phyloP scores from a whole-genome alignment of 2,113 vertebrate genomes.

The Lathamus discolor region DNA sequence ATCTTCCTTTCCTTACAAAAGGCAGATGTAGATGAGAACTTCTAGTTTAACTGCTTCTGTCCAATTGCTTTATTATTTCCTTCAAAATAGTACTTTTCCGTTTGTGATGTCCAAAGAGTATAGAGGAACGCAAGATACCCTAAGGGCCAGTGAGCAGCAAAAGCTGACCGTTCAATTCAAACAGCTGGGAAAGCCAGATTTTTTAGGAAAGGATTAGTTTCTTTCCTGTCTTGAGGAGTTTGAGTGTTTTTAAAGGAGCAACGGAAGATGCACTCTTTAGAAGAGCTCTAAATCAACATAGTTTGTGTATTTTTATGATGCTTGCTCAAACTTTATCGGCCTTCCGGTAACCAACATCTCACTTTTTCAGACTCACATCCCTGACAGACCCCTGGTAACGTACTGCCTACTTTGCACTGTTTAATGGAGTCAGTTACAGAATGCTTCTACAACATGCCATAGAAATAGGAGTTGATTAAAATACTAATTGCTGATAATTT shows the following conservation, averaged over 20 bases:
- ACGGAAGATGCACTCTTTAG: background rate
- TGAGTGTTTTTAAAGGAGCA: background rate
- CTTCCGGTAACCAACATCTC: background rate
- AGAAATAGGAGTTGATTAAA: background rate
- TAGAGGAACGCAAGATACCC: background rate
- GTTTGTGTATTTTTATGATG: background rate
- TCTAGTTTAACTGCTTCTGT: background rate
- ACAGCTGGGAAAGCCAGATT: background rate
- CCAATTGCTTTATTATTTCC: background rate
- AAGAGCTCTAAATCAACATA: background rate
- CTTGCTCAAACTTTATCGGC: background rate
- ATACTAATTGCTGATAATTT: background rate
- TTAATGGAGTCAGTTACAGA: background rate
- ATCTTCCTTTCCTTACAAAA: background rate
- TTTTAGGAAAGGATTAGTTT: background rate
- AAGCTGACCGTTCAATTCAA: background rate
- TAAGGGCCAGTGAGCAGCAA: background rate
- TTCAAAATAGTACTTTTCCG: background rate
- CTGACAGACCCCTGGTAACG: background rate
- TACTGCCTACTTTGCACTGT: background rate
- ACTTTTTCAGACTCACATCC: background rate
- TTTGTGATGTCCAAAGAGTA: background rate
- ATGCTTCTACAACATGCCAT: background rate
- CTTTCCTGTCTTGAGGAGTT: background rate
- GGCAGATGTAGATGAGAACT: background rate